Conservation (phyloP, 2,888 invertebrate species). For the Operophtera brumata region DNA sequence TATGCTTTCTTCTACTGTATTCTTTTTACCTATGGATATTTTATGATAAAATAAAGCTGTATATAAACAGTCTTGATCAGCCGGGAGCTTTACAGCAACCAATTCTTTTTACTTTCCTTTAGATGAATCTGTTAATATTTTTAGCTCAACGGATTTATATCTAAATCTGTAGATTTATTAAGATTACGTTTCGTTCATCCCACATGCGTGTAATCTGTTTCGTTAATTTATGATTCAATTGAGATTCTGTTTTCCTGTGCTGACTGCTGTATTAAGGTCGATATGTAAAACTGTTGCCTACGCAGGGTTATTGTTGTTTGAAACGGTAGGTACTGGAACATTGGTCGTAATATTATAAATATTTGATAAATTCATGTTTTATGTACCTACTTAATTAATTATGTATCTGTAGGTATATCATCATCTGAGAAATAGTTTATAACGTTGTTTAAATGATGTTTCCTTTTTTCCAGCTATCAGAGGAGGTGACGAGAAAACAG, state of each 20-base stretch:
- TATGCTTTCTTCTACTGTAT: too few species aligned
- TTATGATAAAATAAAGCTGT: too few species aligned
- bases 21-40: too few species aligned
- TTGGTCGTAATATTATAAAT: background rate
- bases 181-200: conserved; percentile 35
- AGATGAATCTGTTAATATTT: background rate
- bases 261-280: conserved; percentile 5
- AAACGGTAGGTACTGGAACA: background rate
- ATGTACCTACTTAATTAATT: too few species aligned
- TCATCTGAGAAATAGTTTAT: too few species aligned
- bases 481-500: conserved; percentile 93
- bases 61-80: too few species aligned
- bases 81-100: too few species aligned
- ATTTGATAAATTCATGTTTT: too few species aligned
- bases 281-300: conserved; percentile 13
- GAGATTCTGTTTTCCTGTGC: conserved; percentile 7
- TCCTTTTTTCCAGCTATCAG: conserved; percentile 86
- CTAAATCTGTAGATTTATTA: conserved; percentile 15
- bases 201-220: conserved; percentile 31
- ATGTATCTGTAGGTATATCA: too few species aligned
- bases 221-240: conserved; percentile 35
- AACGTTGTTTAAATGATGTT: conserved; percentile 9
- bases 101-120: too few species aligned
- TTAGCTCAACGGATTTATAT: background rate
- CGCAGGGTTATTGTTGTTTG: conserved; percentile 8